These are phyloP conservation scores for Dipodomys merriami DNA, from an alignment of 2,113 vertebrate species.

Conservation along the genomic window DNA sequence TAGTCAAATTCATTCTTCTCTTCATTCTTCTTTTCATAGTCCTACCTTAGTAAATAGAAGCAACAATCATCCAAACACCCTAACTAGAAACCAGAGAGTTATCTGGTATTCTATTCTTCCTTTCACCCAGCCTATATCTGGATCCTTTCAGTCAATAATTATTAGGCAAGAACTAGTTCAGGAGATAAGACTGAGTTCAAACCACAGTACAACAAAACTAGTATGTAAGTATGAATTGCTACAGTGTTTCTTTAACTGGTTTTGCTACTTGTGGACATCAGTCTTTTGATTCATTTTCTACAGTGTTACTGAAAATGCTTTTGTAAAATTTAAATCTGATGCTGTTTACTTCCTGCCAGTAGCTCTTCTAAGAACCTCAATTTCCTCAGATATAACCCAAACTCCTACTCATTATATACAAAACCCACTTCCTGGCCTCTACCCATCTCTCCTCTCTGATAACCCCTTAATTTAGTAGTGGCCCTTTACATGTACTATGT, in stretches of 20 bases:
- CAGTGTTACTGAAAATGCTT: neutral
- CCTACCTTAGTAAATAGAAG: neutral
- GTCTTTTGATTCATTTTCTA: neutral
- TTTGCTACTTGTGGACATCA: neutral
- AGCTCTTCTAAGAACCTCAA: neutral
- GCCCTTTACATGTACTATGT: neutral
- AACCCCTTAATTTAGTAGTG: neutral
- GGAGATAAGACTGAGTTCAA: too few relatives aligned
- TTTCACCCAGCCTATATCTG: neutral
- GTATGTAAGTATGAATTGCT: too few relatives aligned
- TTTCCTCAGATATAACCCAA: neutral
- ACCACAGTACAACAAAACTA: too few relatives aligned
- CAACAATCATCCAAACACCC: neutral
- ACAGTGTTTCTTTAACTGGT: neutral
- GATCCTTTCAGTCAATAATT: neutral
- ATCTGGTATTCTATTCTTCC: neutral
- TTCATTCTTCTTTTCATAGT: neutral
- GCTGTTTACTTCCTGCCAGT: neutral
- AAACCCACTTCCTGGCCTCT: neutral
- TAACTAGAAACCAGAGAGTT: neutral
- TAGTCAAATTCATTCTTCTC: conserved; percentile 13
- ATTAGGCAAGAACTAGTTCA: neutral
- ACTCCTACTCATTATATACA: neutral
- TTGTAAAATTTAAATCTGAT: conserved; percentile 27
- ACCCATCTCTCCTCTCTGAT: neutral